Conservation (phyloP, 2,113 vertebrate genomes). For the Mesitornis unicolor region DNA sequence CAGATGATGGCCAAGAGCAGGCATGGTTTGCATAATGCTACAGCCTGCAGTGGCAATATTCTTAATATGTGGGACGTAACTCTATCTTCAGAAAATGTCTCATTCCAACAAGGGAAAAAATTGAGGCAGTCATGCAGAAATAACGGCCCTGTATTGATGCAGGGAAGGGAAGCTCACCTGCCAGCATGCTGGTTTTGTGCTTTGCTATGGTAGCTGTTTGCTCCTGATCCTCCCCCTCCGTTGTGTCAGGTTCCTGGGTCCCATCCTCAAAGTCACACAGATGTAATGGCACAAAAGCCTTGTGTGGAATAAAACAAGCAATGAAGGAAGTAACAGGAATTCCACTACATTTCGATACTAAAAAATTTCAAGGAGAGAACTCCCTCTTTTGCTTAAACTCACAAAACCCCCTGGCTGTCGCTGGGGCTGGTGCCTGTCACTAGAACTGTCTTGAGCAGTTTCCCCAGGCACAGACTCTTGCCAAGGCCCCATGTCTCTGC, state of each 20-base stretch:
- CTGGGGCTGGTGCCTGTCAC: rapidly evolving
- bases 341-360: neutral
- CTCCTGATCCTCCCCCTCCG: neutral
- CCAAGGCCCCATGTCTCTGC: neutral
- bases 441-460: neutral
- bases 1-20: neutral
- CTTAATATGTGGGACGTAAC: neutral
- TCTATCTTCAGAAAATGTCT: neutral
- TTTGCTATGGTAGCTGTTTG: neutral
- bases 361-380: neutral
- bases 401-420: neutral
- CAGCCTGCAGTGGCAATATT: neutral
- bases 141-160: neutral
- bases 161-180: neutral
- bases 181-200: neutral
- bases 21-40: neutral
- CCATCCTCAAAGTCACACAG: neutral
- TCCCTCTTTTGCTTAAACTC: neutral
- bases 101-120: neutral
- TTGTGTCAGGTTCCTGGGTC: neutral
- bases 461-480: neutral
- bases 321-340: neutral
- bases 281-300: neutral
- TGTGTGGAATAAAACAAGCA: neutral
- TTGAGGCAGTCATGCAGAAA: neutral